Evolutionary conservation across 2,797 vertebrate species (phyloP).

Genomic region (Spizella passerina): DNA sequence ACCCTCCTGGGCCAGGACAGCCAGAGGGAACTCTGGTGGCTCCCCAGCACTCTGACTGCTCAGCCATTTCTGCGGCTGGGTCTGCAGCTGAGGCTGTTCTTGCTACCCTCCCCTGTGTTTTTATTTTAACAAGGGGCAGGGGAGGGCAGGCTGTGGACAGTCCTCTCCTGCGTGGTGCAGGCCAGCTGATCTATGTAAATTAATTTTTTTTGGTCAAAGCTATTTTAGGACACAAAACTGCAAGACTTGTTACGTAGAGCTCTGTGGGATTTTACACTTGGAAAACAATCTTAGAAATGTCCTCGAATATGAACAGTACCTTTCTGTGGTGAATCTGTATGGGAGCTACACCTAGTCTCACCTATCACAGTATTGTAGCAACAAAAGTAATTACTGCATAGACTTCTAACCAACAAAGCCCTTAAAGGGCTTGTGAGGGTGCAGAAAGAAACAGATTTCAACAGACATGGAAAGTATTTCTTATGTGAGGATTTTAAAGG

Average conservation of each 20-base stretch:
- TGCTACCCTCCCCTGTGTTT: not conserved
- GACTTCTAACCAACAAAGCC: conserved; percentile 8
- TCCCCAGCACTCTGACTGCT: not conserved
- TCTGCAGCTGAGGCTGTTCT: not conserved
- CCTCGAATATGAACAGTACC: not conserved
- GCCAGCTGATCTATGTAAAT: not conserved
- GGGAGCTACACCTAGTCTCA: not conserved
- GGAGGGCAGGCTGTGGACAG: not conserved
- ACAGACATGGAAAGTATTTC: conserved; percentile 55
- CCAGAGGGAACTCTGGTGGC: not conserved
- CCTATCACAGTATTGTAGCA: not conserved
- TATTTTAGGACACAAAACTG: not conserved
- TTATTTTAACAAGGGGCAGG: not conserved
- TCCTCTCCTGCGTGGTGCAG: not conserved
- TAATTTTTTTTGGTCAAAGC: not conserved
- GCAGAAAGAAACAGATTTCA: conserved; percentile 37
- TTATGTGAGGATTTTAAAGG: conserved; percentile 57
- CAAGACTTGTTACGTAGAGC: not conserved
- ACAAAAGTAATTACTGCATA: conserved; percentile 2
- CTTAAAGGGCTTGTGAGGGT: not conserved
- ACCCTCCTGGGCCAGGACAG: not conserved
- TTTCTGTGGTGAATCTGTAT: not conserved
- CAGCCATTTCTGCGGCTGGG: not conserved
- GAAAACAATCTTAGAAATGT: not conserved
- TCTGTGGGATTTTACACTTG: not conserved